Evolutionary conservation across 2,797 vertebrate genomes (phyloP), one percentile per base, ranked within the genome.

Genomic region (Alosa sapidissima): DNA sequence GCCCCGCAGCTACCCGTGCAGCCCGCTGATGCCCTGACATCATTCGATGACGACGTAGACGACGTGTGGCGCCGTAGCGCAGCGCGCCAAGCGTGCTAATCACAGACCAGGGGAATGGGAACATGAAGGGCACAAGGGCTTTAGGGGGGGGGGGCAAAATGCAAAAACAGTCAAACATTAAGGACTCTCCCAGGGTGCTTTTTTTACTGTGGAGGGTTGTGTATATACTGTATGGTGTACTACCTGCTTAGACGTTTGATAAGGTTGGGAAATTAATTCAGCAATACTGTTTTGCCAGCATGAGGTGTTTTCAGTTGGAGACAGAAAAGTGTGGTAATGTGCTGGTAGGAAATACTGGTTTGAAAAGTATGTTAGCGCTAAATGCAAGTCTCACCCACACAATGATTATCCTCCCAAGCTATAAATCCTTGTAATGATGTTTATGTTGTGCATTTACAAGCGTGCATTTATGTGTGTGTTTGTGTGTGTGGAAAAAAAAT

Each of bases 1-100:
- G 24, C 62, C 62, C 62, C 9, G 62, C 65, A 33, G 65, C 65
- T 72, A n/a, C 65, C 65, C 28, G 24, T 72, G 65, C 65, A 72
- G 65, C 65, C 28, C 9, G 8, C 33, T 13, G 9, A 72, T 72
- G 65, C 65, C 13, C 28, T 72, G 65, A 72, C 65, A 36, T 72
- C 65, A 36, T 36, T 11, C 0, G 24, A 14, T 65, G 41, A 14
- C 33, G 28, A 36, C 33, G 13, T 2, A 11, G 62, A 4, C 8
- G 3, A 1, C 51, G 1, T 51, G 49, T 11, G 14, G 51, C 49
- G 10, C 49, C 6, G 49, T 51, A 7, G 21, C 58, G 21, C 24
- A 65, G n/a, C 28, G 36, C 4, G 28, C 10, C 4, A 68, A 33
- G 33, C 28, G 4, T 11, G 62, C 24, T 68, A 33, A 68, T 68